Evolutionary conservation across 2,113 vertebrate species (phyloP).

Genomic region (Heterotis niloticus): DNA sequence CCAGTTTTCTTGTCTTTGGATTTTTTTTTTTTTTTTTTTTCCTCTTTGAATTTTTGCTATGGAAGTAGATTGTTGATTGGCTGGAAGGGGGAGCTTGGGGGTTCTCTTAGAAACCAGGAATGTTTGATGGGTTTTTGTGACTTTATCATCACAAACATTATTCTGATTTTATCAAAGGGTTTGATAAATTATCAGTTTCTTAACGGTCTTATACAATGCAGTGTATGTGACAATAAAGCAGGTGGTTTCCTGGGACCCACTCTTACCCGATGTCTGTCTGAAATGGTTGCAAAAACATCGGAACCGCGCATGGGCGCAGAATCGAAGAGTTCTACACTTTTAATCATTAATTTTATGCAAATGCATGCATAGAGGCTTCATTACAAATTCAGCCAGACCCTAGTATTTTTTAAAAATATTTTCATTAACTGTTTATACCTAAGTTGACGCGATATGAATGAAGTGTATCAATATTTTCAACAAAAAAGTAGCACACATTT

Average conservation of each 20-base stretch:
- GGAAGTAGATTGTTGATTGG: too few species aligned
- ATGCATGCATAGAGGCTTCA: not conserved
- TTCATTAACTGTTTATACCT: not conserved
- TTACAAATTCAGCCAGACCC: not conserved
- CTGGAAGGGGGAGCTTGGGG: not conserved
- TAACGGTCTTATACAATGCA: not conserved
- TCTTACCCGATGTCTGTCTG: not conserved
- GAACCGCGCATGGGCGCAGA: not conserved
- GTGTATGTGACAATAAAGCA: not conserved
- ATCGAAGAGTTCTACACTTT: slow-evolving; percentile 5
- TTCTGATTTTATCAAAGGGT: too few species aligned
- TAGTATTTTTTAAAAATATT: not conserved
- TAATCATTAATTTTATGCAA: not conserved
- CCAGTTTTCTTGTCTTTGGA: not conserved
- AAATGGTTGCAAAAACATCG: not conserved
- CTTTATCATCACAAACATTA: too few species aligned
- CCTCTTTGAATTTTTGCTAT: too few species aligned
- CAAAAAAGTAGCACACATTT: not conserved
- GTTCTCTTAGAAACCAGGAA: not conserved
- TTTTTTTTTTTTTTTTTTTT: too few species aligned
- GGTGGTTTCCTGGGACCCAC: slow-evolving; percentile 1
- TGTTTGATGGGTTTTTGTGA: not conserved
- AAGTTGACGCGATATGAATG: not conserved
- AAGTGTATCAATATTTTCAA: not conserved
- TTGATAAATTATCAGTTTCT: too few species aligned